A percentile compares a stretch with the other conserved stretches of the same genome.
These are phyloP conservation scores for Parasteatoda tepidariorum DNA, from an alignment of 1,140 invertebrate genomes.

Conservation along the genomic window DNA sequence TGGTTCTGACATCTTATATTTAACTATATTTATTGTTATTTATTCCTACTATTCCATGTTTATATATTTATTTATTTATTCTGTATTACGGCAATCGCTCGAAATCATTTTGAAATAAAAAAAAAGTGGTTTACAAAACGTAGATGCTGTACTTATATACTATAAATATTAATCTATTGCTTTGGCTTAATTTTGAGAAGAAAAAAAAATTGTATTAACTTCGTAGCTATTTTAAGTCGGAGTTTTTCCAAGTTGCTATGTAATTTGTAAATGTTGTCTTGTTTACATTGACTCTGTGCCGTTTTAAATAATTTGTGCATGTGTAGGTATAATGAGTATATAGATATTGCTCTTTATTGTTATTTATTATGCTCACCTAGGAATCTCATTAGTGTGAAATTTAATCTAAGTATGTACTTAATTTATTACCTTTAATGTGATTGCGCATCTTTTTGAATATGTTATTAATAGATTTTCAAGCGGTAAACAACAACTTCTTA, in stretches of 20 bases:
- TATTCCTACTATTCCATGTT: constrained; percentile 58
- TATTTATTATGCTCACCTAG: constrained; percentile 49
- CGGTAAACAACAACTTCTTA: constrained; percentile 40
- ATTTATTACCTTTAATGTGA: constrained; percentile 48
- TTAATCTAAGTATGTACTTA: constrained; percentile 34
- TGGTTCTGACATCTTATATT: constrained; percentile 40
- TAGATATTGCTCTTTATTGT: constrained; percentile 55
- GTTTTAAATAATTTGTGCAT: constrained; percentile 59
- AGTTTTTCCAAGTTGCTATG: constrained; percentile 51
- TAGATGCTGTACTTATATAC: constrained; percentile 43
- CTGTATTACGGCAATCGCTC: constrained; percentile 23
- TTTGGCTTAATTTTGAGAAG: constrained; percentile 41
- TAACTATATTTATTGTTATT: constrained; percentile 56
- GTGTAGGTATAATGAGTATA: constrained; percentile 57
- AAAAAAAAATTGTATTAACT: constrained; percentile 46
- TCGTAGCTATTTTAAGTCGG: constrained; percentile 54
- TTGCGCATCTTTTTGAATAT: constrained; percentile 41
- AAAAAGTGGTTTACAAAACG: constrained; percentile 35
- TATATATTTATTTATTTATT: constrained; percentile 56
- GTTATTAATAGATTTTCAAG: constrained; percentile 35
- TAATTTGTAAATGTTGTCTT: constrained; percentile 59
- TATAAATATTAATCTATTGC: constrained; percentile 38
- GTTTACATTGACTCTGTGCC: constrained; percentile 48
- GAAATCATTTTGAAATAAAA: constrained; percentile 26
- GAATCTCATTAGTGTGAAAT: constrained; percentile 53